Percentiles rank a stretch among this genome's conserved stretches.
These are phyloP conservation scores for Triplophysa bombifrons DNA, from an alignment of 2,797 vertebrate species.

Conservation along the genomic window DNA sequence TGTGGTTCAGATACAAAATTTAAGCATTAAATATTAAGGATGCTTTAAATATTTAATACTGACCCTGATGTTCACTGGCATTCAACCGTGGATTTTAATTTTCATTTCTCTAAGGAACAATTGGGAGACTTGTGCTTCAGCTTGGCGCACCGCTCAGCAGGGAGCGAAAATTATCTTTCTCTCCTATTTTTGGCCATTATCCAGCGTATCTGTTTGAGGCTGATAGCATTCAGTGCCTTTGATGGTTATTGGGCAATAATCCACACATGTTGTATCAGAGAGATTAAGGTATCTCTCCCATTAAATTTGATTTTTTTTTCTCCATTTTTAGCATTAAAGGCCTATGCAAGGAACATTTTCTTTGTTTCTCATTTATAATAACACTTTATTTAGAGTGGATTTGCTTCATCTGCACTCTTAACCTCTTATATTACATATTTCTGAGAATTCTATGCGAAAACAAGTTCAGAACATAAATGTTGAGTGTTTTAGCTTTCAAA, in stretches of 20 bases:
- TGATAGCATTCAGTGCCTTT: neutral
- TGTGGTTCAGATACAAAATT: conserved; percentile 83
- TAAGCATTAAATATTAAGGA: conserved; percentile 78
- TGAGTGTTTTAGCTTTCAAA: too few species aligned
- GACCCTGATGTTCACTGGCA: conserved; percentile 74
- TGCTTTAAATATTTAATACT: conserved; percentile 78
- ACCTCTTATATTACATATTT: too few species aligned
- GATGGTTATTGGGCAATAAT: neutral
- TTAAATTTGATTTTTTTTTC: neutral
- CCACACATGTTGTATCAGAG: neutral
- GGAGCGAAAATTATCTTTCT: neutral
- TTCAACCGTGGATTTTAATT: conserved; percentile 70
- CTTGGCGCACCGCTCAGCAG: neutral
- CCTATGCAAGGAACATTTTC: neutral
- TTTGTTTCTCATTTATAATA: neutral
- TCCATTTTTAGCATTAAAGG: neutral
- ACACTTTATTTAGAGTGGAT: neutral
- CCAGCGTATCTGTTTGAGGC: neutral
- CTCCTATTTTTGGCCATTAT: conserved; percentile 16
- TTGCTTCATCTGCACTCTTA: neutral
- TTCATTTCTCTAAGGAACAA: conserved; percentile 60
- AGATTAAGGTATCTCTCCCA: neutral
- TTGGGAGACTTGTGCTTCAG: conserved; percentile 27
- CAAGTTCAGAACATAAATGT: too few species aligned
- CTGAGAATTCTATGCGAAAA: too few species aligned